Percentiles rank a stretch among this genome's conserved stretches.
Conservation (phyloP, 2,113 vertebrate species). For the Centropus bengalensis region DNA sequence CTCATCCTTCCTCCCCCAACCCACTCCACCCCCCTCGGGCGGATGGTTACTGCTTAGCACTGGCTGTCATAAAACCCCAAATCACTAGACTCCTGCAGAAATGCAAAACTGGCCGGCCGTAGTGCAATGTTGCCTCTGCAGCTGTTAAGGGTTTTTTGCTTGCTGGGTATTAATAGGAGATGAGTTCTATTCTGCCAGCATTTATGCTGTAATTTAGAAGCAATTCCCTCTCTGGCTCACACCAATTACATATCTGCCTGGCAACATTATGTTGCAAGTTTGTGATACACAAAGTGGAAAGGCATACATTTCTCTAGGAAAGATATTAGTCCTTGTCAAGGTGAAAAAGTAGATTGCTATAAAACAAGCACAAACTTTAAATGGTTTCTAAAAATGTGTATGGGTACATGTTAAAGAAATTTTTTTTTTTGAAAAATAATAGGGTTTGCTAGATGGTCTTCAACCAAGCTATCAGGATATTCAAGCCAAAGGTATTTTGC, state of each 20-base stretch:
- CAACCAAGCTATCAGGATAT: neutral
- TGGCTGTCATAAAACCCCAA: neutral
- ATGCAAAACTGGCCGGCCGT: neutral
- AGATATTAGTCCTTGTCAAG: neutral
- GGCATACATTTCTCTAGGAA: neutral
- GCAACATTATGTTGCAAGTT: neutral
- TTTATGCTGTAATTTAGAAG: neutral
- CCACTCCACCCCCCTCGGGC: neutral
- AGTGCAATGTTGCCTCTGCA: neutral
- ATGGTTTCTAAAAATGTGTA: neutral
- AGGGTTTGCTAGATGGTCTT: neutral
- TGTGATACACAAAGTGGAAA: neutral
- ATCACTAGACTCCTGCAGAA: neutral
- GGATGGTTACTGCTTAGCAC: neutral
- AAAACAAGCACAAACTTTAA: neutral
- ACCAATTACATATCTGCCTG: neutral
- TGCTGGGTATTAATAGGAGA: neutral
- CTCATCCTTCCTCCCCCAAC: neutral
- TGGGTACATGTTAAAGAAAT: fast-evolving
- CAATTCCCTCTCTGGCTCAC: neutral
- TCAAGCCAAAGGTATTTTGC: neutral
- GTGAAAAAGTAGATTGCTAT: neutral
- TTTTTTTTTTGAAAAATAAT: neutral
- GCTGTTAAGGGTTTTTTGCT: neutral
- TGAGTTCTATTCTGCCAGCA: neutral